Evolutionary conservation across 2,888 invertebrate genomes (phyloP).

Genomic region (Deroplatys truncata): DNA sequence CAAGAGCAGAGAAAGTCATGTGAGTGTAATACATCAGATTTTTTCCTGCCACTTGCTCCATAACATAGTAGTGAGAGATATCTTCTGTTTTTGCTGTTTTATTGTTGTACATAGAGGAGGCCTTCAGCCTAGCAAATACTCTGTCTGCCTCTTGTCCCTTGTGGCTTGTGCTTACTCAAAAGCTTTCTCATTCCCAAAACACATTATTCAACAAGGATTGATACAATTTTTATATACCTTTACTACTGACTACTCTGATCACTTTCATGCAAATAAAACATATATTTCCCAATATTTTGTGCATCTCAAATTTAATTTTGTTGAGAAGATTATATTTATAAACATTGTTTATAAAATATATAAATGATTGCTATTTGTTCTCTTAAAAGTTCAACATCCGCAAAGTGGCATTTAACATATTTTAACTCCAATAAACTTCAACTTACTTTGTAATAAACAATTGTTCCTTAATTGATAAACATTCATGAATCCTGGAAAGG

Average conservation of each 20-base stretch:
- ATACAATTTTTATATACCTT: background rate
- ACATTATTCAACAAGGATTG: background rate
- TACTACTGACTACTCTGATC: background rate
- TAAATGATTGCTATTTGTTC: background rate
- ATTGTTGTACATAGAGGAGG: too few species aligned
- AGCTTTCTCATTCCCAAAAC: too few species aligned
- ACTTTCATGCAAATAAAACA: background rate
- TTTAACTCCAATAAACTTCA: background rate
- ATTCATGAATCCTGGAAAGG: too few species aligned
- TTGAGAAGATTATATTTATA: background rate
- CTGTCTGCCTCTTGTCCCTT: too few species aligned
- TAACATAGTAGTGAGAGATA: too few species aligned
- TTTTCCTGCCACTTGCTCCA: too few species aligned
- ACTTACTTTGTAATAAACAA: background rate
- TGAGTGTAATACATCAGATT: too few species aligned
- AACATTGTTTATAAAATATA: background rate
- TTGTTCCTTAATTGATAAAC: too few species aligned
- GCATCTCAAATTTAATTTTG: background rate
- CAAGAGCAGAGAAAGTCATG: too few species aligned
- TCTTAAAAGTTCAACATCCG: background rate
- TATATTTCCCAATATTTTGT: background rate
- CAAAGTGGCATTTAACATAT: background rate
- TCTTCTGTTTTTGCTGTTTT: too few species aligned
- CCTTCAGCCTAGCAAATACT: too few species aligned
- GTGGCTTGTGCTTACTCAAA: too few species aligned